phyloP scores from a whole-genome alignment of 2,113 vertebrate genomes.

The Rhizomys pruinosus region DNA sequence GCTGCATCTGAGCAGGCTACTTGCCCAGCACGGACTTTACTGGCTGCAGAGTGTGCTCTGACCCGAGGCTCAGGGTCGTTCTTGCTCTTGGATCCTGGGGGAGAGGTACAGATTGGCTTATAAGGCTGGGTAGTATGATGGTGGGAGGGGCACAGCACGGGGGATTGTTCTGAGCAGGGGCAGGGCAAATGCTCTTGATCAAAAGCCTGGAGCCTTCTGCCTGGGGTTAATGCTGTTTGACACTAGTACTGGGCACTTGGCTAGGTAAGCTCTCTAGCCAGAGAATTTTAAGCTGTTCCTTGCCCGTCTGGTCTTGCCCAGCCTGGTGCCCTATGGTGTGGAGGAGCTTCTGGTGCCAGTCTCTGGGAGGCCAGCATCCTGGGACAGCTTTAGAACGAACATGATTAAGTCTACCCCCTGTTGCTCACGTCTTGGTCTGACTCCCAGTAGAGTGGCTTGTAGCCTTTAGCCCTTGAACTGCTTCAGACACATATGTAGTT shows the following conservation, averaged over 20 bases:
- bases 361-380: background rate
- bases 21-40: slow-evolving; percentile 6
- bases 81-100: background rate
- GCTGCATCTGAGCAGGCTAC: background rate
- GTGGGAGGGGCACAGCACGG: background rate
- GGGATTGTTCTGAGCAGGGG: background rate
- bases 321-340: background rate
- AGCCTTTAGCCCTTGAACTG: background rate
- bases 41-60: background rate
- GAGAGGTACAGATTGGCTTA: background rate
- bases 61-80: background rate
- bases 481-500: background rate
- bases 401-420: background rate
- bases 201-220: background rate
- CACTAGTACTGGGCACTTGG: background rate
- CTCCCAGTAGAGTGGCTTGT: background rate
- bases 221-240: background rate
- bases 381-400: slow-evolving; percentile 39
- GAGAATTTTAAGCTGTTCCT: slow-evolving; percentile 61
- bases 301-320: slow-evolving; percentile 66
- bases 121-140: background rate
- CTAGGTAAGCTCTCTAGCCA: background rate
- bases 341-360: slow-evolving; percentile 2
- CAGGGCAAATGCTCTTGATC: background rate
- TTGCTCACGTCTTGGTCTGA: slow-evolving; percentile 5